phyloP scores from a whole-genome alignment of 2,888 invertebrate genomes.

The Agriopis leucophaearia region DNA sequence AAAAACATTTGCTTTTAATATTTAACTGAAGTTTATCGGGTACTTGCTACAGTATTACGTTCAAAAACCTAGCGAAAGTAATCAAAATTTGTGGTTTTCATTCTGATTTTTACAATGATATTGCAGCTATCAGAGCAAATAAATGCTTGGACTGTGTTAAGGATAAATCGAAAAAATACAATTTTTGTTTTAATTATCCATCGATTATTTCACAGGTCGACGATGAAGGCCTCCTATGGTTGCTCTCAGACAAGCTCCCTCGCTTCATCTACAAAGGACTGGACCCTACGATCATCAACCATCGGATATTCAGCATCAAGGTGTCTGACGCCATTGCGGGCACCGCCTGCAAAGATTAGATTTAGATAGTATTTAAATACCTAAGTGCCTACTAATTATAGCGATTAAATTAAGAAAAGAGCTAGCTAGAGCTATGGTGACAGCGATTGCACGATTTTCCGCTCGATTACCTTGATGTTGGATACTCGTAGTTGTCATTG shows the following conservation, averaged over 20 bases:
- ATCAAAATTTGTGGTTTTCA: no score
- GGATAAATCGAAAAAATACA: no score
- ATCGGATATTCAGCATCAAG: slow-evolving; percentile 86
- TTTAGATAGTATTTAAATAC: slow-evolving; percentile 7
- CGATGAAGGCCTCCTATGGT: slow-evolving; percentile 86
- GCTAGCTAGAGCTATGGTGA: no score
- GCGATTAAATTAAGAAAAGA: slow-evolving; percentile 1
- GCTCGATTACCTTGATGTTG: neutral
- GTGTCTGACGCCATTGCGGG: slow-evolving; percentile 85
- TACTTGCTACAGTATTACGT: no score
- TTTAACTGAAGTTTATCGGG: no score
- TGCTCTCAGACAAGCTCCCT: slow-evolving; percentile 92
- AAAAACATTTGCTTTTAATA: no score
- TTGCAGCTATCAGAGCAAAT: no score
- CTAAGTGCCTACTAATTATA: slow-evolving; percentile 12
- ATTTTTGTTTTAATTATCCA: neutral
- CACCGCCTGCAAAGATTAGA: slow-evolving; percentile 77
- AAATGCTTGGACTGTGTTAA: no score
- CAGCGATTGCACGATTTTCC: slow-evolving; percentile 2
- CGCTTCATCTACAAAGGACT: slow-evolving; percentile 89
- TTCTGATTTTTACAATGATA: no score
- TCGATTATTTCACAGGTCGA: slow-evolving; percentile 79
- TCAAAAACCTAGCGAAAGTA: no score
- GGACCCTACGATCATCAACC: slow-evolving; percentile 90
- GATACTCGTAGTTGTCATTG: slow-evolving; percentile 13